phyloP scores from a whole-genome alignment of 2,888 invertebrate genomes.

The Limnephilus marmoratus region DNA sequence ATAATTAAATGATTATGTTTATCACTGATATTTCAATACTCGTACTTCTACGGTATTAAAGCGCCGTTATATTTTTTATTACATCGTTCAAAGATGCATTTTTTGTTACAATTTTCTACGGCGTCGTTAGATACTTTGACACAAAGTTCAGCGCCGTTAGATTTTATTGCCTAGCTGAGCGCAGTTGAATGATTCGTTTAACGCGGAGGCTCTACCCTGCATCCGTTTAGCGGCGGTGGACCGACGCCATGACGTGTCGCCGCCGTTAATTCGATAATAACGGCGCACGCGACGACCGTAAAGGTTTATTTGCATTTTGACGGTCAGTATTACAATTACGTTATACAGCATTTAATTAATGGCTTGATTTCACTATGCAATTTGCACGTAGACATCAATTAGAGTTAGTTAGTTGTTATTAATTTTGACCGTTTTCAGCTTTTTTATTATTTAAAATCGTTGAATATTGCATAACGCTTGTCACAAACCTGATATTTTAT shows the following conservation, averaged over 20 bases:
- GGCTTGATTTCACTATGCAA: background rate
- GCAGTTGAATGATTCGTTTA: background rate
- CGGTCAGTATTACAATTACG: background rate
- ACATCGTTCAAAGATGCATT: background rate
- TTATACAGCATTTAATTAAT: background rate
- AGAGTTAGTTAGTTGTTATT: too few relatives aligned
- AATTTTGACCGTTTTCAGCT: too few relatives aligned
- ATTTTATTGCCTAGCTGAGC: background rate
- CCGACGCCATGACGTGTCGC: constrained; percentile 28
- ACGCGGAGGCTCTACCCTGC: background rate
- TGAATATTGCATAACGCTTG: too few relatives aligned
- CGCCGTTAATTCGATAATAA: constrained; percentile 42
- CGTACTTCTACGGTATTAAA: too few relatives aligned
- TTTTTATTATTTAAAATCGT: too few relatives aligned
- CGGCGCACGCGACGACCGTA: background rate
- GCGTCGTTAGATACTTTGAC: too few relatives aligned
- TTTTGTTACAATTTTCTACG: background rate
- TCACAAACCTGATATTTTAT: too few relatives aligned
- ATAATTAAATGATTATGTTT: too few relatives aligned
- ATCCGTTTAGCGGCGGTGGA: constrained; percentile 28
- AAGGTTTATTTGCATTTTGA: background rate
- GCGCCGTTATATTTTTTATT: too few relatives aligned
- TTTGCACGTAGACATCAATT: background rate
- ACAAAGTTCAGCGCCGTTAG: background rate
- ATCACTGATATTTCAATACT: too few relatives aligned